Evolutionary conservation across 2,888 invertebrate genomes (phyloP).

Genomic region (Cheilosia urbana): DNA sequence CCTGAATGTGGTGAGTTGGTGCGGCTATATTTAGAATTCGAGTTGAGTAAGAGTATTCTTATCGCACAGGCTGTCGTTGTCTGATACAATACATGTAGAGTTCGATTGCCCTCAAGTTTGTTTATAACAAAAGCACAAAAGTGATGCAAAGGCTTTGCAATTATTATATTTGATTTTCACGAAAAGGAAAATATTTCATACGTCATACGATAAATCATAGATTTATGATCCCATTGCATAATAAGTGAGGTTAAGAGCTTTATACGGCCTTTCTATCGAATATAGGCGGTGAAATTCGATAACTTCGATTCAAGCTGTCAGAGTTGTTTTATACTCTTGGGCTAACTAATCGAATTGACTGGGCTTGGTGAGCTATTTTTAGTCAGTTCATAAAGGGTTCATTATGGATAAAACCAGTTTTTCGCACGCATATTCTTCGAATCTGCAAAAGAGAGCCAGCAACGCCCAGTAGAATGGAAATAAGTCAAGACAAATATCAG

Average conservation of each 20-base stretch:
- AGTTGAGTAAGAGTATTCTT: conserved; percentile 20
- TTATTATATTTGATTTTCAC: too few species aligned
- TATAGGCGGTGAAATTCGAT: too few species aligned
- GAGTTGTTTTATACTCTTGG: neutral
- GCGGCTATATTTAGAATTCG: conserved; percentile 32
- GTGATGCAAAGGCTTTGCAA: too few species aligned
- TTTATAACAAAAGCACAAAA: neutral
- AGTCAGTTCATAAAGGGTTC: neutral
- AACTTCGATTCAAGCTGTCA: neutral
- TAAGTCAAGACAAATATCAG: conserved; percentile 4
- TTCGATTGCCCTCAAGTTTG: conserved; percentile 3
- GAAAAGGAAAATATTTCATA: too few species aligned
- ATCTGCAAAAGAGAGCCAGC: conserved; percentile 3
- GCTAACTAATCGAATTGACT: conserved; percentile 1
- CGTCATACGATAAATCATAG: too few species aligned
- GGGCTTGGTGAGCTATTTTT: neutral
- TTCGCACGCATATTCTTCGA: neutral
- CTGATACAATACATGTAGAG: neutral
- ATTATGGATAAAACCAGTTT: conserved; percentile 11
- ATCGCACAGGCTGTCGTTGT: conserved; percentile 7
- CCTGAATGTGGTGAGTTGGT: conserved; percentile 78
- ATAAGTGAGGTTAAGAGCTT: too few species aligned
- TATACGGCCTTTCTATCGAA: too few species aligned
- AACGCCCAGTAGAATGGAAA: neutral
- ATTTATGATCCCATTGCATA: too few species aligned